Evolutionary conservation across 2,888 invertebrate species (phyloP), one percentile per base, ranked within the genome.

Genomic region (Encarsia formosa): DNA sequence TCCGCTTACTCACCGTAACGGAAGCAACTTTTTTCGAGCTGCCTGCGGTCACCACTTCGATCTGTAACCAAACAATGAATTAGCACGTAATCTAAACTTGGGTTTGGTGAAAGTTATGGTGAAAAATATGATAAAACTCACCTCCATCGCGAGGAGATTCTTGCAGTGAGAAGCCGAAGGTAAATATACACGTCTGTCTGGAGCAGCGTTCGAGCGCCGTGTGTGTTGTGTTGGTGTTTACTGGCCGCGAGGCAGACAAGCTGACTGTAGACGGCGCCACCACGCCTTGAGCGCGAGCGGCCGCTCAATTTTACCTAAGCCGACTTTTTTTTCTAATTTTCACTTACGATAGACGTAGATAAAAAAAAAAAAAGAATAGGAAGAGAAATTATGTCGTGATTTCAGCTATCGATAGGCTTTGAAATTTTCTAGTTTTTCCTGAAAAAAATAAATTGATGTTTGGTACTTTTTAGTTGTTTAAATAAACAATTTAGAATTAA

Each of bases 1-100:
- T 52, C 19, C 20, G 47, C 50, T 46, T 60, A 72, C 74, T 74
- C 63, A 74, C 75, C 55, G 66, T 66, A 18, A 75, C 56, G 19
- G 66, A 66, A 19, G 68, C 64, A 42, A 76, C 58, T 22, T 61
- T 59, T 59, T 74, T 74, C 19, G 69, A 69, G 40, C 68, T 69
- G 29, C 68, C 68, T 15, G 73, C 65, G 52, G 65, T 66, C 43
- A 75, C 57, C 19, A 77, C 62, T 64, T 76, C 74, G 56, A 77
- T 68, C 77, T 77, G 59, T 29, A 69, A 71, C 16, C 45, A 56
- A 46, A 59, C 15, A 41, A 35, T 11, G 26, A 11, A 26, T 26
- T 26, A 26, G 26, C 26, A 11, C 26, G 11, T 26, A 26, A 8
- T 26, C 6, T 6, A 6, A 26, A 11, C 26, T 11, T 6, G 6